Percentiles rank a stretch among this genome's conserved stretches.
phyloP scores from a whole-genome alignment of 2,797 vertebrate species.

The Phalloptychus januarius region DNA sequence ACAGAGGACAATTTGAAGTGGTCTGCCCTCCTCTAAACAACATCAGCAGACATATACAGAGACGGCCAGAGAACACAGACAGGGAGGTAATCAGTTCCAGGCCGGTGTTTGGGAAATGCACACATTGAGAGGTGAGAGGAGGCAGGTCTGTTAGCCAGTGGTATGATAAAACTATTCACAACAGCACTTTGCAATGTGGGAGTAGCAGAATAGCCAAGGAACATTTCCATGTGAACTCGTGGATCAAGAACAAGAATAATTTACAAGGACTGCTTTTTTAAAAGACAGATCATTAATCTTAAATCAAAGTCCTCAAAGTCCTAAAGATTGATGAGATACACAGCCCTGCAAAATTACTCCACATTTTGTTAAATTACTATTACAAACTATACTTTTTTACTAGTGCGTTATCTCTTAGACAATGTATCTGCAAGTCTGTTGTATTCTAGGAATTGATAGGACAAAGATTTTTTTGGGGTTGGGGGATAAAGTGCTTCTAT shows the following conservation, averaged over 20 bases:
- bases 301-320: neutral
- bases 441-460: neutral
- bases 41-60: constrained; percentile 71
- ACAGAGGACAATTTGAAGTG: constrained; percentile 66
- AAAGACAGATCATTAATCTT: neutral
- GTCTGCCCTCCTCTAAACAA: constrained; percentile 63
- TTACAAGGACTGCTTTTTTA: constrained; percentile 2
- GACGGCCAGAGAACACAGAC: constrained; percentile 43
- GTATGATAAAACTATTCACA: constrained; percentile 20
- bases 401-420: neutral
- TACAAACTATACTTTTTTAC: neutral
- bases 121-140: constrained; percentile 58
- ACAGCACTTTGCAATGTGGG: constrained; percentile 10
- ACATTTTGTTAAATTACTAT: neutral
- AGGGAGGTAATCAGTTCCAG: constrained; percentile 73
- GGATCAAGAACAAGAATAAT: neutral
- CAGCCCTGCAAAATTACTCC: neutral
- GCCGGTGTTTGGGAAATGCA: constrained; percentile 74
- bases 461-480: neutral
- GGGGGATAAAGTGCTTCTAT: too few species aligned
- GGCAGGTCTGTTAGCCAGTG: constrained; percentile 32
- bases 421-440: neutral
- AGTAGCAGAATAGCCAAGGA: constrained; percentile 4
- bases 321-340: neutral
- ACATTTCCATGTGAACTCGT: constrained; percentile 10